Conservation (phyloP, 2,888 invertebrate species). For the Creontiades dilutus region DNA sequence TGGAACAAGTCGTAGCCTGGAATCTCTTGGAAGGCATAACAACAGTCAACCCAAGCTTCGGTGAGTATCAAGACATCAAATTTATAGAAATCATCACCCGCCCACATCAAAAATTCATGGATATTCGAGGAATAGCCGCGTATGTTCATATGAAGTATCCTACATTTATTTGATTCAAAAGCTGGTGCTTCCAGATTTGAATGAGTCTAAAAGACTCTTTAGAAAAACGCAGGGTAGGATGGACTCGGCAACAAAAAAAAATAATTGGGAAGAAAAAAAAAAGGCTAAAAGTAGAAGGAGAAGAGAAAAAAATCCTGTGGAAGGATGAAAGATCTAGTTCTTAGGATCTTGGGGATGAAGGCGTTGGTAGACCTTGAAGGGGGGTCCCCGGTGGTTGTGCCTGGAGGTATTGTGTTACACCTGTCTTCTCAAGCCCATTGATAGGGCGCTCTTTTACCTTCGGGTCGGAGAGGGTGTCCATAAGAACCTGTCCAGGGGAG, state of each 20-base stretch:
- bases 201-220: slow-evolving; percentile 18
- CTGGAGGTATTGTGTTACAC: slow-evolving; percentile 37
- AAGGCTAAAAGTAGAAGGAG: not conserved
- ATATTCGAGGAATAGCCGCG: too few relatives aligned
- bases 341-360: slow-evolving; percentile 29
- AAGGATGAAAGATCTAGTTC: slow-evolving; percentile 42
- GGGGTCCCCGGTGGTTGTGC: not conserved
- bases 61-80: too few relatives aligned
- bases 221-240: not conserved
- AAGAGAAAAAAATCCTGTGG: slow-evolving; percentile 3
- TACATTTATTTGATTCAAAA: too few relatives aligned
- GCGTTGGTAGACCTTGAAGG: not conserved
- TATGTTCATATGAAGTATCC: too few relatives aligned
- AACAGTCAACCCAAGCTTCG: too few relatives aligned
- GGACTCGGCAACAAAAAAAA: slow-evolving; percentile 13
- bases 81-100: too few relatives aligned
- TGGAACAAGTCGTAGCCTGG: too few relatives aligned
- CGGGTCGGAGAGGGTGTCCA: not conserved
- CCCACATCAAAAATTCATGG: too few relatives aligned
- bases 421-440: slow-evolving; percentile 32
- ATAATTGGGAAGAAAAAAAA: not conserved
- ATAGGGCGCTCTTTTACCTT: slow-evolving; percentile 1
- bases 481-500: slow-evolving; percentile 1
- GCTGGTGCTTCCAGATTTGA: not conserved
- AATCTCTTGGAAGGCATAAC: too few relatives aligned